These are phyloP conservation scores for Hemicordylus capensis DNA, from an alignment of 2,113 vertebrate species.

Conservation along the genomic window DNA sequence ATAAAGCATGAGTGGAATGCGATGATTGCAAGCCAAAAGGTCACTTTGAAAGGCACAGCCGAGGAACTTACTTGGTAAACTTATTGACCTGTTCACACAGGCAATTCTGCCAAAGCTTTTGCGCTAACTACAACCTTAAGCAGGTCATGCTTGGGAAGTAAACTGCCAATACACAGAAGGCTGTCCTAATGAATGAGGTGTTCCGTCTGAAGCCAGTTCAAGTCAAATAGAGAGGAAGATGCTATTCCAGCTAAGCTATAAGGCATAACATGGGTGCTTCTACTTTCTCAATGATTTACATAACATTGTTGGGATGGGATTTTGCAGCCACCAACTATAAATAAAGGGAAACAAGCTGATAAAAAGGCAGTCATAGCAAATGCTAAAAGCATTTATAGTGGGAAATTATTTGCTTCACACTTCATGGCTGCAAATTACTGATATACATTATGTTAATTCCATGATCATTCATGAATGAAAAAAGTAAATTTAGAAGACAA, in stretches of 20 bases:
- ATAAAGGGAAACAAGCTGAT: constrained; percentile 28
- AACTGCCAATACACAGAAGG: not conserved
- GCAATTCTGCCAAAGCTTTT: not conserved
- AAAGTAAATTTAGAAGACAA: constrained; percentile 43
- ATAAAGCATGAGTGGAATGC: constrained; percentile 66
- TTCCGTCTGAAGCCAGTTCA: not conserved
- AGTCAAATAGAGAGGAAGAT: not conserved
- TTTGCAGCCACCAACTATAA: constrained; percentile 33
- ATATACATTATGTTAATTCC: constrained; percentile 47
- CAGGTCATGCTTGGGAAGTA: not conserved
- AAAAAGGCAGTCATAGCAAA: constrained; percentile 13
- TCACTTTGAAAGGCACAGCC: constrained; percentile 58
- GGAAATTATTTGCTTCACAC: constrained; percentile 44
- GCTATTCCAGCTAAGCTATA: not conserved
- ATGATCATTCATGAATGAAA: constrained; percentile 46
- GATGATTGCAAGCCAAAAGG: constrained; percentile 63
- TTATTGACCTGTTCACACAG: constrained; percentile 32
- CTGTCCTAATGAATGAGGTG: constrained; percentile 3
- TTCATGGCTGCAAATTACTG: constrained; percentile 37
- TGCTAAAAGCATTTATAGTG: constrained; percentile 27
- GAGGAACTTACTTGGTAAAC: constrained; percentile 41
- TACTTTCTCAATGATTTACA: not conserved
- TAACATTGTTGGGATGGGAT: constrained; percentile 11
- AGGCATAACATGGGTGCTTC: not conserved
- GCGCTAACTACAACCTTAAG: not conserved